Percentiles rank a stretch among this genome's conserved stretches.
phyloP scores from a whole-genome alignment of 2,888 invertebrate genomes.

The Eupithecia exiguata region DNA sequence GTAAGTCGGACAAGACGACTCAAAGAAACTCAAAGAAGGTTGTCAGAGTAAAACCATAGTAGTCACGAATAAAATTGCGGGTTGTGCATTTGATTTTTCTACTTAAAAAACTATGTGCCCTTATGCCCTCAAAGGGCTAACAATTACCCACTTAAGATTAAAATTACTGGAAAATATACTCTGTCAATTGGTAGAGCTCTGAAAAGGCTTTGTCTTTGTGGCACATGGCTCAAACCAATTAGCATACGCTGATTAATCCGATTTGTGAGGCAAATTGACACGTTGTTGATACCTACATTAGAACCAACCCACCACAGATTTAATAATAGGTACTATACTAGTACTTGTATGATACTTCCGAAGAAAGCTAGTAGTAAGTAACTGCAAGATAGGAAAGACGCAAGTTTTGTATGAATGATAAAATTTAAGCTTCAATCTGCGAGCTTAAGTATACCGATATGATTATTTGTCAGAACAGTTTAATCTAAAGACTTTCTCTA shows the following conservation, averaged over 20 bases:
- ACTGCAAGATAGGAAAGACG: neutral
- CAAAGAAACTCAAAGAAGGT: too few relatives aligned
- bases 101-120: neutral
- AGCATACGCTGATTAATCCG: constrained; percentile 15
- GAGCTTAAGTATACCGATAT: neutral
- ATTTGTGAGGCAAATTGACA: constrained; percentile 12
- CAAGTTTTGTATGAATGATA: too few relatives aligned
- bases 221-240: constrained; percentile 13
- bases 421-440: too few relatives aligned
- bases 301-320: neutral
- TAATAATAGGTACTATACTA: too few relatives aligned
- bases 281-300: neutral
- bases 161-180: neutral
- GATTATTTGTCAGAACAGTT: neutral
- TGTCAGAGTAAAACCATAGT: too few relatives aligned
- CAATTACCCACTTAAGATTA: neutral
- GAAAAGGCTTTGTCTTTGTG: constrained; percentile 12
- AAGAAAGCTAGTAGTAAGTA: neutral
- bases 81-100: neutral
- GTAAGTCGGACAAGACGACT: too few relatives aligned
- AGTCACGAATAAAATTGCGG: neutral
- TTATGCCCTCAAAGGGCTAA: too few relatives aligned
- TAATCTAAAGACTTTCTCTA: neutral
- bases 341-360: neutral
- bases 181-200: constrained; percentile 8